Evolutionary conservation across 2,888 invertebrate species (phyloP), one percentile per base, ranked within the genome.

Genomic region (Odontothrips loti): DNA sequence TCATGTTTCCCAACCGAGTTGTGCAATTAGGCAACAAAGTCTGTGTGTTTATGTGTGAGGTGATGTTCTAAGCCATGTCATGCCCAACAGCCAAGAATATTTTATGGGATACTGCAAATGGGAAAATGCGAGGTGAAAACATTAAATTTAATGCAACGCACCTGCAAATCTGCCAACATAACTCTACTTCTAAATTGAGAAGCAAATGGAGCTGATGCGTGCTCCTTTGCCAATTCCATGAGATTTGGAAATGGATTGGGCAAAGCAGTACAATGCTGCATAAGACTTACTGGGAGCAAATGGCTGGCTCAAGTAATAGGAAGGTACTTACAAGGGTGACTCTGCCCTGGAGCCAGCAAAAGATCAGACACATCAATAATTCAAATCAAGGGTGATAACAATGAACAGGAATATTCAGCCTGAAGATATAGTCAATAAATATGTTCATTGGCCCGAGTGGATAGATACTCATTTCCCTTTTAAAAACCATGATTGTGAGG

Each of bases 341-440:
- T 75, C 68, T 75, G 68, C 68, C 27, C 68, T 75, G 68, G 12
- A 27, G 27, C 68, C 68, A 75, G 68, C 23, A 75, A 23, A 58
- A 58, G 58, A 43, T 58, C 15, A 58, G n/a, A 58, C 17, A 58
- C 51, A 51, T n/a, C 23, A 75, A 27, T 9, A 20, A 68, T 12
- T 27, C 68, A 58, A 15, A 58, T 15, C 17, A 58, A 51, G 11
- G 51, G 11, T 20, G 58, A 58, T 43, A 6, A 58, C 58, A 58
- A 58, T 58, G 20, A 58, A 58, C 15, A 20, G 15, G 3, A 43
- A 43, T 4, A 43, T 43, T 6, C 34, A 43, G 6, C 34, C 34
- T 43, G 6, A 43, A 43, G 6, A 2, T 43, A 58, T 20, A 58
- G 51, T 43, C 34, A 43, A 6, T 43, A 2, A 43, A 43, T 4